phyloP scores from a whole-genome alignment of 2,113 vertebrate species.

The Elephas maximus region DNA sequence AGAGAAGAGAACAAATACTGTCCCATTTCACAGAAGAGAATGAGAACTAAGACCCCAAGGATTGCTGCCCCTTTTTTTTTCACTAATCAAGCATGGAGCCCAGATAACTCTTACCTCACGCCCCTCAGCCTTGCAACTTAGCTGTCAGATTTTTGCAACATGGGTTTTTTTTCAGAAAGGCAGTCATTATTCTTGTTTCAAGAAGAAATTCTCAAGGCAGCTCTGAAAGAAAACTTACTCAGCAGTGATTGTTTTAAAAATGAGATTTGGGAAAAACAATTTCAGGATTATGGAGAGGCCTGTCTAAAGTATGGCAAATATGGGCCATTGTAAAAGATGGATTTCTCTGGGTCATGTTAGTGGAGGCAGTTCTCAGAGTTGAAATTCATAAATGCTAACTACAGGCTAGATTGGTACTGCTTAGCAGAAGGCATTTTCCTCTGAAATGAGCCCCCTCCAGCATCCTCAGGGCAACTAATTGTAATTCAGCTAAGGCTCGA shows the following conservation, averaged over 20 bases:
- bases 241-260: constrained; percentile 78
- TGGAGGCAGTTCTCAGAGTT: background rate
- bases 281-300: constrained; percentile 65
- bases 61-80: background rate
- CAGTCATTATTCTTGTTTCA: constrained; percentile 67
- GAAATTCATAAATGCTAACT: constrained; percentile 64
- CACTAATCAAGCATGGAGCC: background rate
- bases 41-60: background rate
- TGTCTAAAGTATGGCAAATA: constrained; percentile 51
- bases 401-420: background rate
- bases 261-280: constrained; percentile 68
- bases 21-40: background rate
- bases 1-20: background rate
- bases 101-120: background rate
- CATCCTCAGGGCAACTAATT: constrained; percentile 71
- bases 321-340: background rate
- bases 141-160: background rate
- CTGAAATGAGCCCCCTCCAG: constrained; percentile 58
- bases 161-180: constrained; percentile 38
- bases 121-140: background rate
- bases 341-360: constrained; percentile 26
- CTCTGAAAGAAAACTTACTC: constrained; percentile 72
- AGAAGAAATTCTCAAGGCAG: constrained; percentile 69
- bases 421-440: constrained; percentile 44
- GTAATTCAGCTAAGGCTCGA: constrained; percentile 64